Conservation (phyloP, 2,113 vertebrate species). For the Oncorhynchus gorbuscha region DNA sequence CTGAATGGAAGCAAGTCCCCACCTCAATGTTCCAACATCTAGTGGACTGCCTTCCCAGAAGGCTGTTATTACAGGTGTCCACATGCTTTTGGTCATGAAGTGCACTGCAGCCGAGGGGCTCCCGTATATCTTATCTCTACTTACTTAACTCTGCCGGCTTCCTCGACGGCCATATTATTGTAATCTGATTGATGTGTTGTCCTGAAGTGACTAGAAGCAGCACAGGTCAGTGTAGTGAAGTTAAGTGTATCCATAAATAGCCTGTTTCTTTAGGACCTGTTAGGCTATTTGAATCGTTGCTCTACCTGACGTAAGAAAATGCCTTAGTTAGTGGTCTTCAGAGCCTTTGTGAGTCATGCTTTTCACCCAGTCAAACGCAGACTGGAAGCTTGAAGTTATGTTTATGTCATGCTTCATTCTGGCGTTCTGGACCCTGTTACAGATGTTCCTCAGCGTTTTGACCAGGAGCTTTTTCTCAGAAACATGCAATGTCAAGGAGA, state of each 20-base stretch:
- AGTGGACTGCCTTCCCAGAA: too few species aligned
- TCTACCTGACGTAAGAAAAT: too few species aligned
- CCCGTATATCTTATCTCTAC: constrained; percentile 27
- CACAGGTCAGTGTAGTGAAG: background rate
- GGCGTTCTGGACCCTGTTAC: background rate
- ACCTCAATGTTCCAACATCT: too few species aligned
- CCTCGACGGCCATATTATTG: background rate
- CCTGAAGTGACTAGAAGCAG: background rate
- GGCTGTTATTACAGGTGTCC: too few species aligned
- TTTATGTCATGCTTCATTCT: background rate
- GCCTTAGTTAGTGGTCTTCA: too few species aligned
- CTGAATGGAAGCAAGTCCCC: too few species aligned
- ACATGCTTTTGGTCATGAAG: too few species aligned
- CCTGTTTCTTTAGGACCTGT: too few species aligned
- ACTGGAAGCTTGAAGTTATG: background rate
- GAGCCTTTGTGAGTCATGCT: too few species aligned
- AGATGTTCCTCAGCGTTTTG: background rate
- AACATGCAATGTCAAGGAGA: background rate
- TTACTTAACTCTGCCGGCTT: background rate
- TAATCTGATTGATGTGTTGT: constrained; percentile 18
- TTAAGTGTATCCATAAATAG: background rate
- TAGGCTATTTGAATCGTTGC: too few species aligned
- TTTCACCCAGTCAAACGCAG: too few species aligned
- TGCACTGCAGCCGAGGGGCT: constrained; percentile 9
- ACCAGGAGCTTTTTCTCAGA: background rate